Percentiles rank a stretch among this genome's conserved stretches.
phyloP scores from a whole-genome alignment of 1,140 invertebrate genomes.

The Nephila pilipes region DNA sequence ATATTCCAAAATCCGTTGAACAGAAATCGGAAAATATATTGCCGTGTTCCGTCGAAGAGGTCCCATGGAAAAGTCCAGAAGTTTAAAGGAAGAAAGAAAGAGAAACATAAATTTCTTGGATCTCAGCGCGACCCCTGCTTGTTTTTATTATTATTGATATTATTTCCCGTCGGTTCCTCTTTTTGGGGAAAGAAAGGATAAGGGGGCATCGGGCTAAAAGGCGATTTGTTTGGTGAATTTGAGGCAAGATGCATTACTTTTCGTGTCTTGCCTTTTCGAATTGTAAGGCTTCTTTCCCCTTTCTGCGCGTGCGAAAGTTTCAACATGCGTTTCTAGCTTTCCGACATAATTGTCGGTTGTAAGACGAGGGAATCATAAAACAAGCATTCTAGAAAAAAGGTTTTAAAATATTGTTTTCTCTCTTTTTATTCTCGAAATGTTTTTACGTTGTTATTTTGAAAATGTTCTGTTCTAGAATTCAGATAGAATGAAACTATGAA shows the following conservation, averaged over 20 bases:
- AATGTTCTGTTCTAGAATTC: too few relatives aligned
- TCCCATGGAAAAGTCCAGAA: slow-evolving; percentile 3
- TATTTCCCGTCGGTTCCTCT: slow-evolving; percentile 15
- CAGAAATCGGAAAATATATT: slow-evolving; percentile 35
- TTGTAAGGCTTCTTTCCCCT: neutral
- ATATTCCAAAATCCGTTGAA: slow-evolving; percentile 27
- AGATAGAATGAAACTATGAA: too few relatives aligned
- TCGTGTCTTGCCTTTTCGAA: neutral
- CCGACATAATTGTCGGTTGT: neutral
- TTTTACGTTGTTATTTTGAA: too few relatives aligned
- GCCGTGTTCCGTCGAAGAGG: slow-evolving; percentile 8
- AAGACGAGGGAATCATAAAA: too few relatives aligned
- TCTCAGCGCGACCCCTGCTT: neutral
- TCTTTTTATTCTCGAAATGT: too few relatives aligned
- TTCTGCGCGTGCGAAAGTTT: neutral
- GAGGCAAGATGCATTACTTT: slow-evolving; percentile 10
- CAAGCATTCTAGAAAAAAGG: too few relatives aligned
- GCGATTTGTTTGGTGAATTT: slow-evolving; percentile 41
- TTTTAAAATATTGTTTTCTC: too few relatives aligned
- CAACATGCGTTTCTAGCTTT: neutral
- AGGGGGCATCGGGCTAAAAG: slow-evolving; percentile 1
- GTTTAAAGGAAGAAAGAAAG: slow-evolving; percentile 48
- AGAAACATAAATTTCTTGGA: slow-evolving; percentile 55
- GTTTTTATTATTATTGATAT: slow-evolving; percentile 44
- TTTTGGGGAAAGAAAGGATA: slow-evolving; percentile 25